These are phyloP conservation scores for Tachuris rubrigastra DNA, from an alignment of 2,113 vertebrate species.

Conservation along the genomic window DNA sequence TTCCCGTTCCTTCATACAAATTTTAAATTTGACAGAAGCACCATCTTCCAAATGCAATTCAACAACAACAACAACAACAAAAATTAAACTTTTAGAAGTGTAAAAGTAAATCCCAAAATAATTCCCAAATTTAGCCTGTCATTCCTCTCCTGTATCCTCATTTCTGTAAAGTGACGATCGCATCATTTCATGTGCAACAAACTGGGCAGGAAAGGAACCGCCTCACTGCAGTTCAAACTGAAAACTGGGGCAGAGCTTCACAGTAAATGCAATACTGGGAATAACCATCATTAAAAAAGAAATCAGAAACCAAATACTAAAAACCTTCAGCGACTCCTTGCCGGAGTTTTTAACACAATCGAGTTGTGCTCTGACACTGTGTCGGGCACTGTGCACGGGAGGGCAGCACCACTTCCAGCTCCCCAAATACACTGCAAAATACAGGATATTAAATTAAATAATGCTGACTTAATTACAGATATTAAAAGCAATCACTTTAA, in stretches of 20 bases:
- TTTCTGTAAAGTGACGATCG: accelerated
- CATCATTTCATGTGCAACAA: neutral
- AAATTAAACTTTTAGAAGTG: neutral
- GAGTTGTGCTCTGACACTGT: neutral
- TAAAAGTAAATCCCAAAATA: neutral
- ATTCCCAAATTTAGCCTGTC: neutral
- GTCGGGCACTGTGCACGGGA: neutral
- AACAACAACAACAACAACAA: neutral
- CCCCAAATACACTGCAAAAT: neutral
- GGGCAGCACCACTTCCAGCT: neutral
- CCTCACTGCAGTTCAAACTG: neutral
- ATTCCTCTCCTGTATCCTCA: neutral
- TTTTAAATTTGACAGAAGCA: neutral
- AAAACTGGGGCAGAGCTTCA: neutral
- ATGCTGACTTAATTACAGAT: neutral
- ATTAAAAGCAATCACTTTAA: neutral
- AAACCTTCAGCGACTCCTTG: neutral
- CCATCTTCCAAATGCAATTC: neutral
- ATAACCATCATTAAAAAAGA: slow-evolving; percentile 9
- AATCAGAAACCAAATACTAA: neutral
- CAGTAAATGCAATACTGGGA: neutral
- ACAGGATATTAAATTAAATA: slow-evolving; percentile 45
- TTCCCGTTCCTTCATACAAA: neutral
- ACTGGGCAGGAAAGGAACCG: neutral
- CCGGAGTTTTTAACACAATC: neutral